Conservation (phyloP, 1,140 invertebrate genomes). For the Rhyacophila brunnea region DNA sequence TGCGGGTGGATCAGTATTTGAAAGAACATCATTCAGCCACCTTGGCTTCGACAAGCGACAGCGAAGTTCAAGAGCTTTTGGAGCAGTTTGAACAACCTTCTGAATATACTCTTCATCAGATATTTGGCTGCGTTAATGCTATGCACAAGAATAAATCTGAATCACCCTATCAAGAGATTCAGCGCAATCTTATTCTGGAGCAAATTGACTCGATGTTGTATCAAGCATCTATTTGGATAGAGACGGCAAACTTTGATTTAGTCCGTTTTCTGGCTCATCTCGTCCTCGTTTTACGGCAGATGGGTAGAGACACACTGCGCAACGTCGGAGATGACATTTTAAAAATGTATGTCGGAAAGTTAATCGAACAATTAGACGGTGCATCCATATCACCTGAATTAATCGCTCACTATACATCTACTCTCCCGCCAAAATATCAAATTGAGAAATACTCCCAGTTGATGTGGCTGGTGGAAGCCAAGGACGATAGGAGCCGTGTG, state of each 20-base stretch:
- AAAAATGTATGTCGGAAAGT: constrained; percentile 64
- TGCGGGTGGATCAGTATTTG: constrained; percentile 76
- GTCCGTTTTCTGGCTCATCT: constrained; percentile 83
- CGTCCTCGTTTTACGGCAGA: constrained; percentile 75
- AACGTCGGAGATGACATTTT: constrained; percentile 72
- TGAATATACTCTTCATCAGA: constrained; percentile 64
- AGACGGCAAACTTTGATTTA: constrained; percentile 56
- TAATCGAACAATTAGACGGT: constrained; percentile 69
- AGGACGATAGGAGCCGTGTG: constrained; percentile 56
- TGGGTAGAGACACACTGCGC: constrained; percentile 66
- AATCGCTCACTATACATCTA: constrained; percentile 81
- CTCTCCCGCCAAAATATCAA: constrained; percentile 69
- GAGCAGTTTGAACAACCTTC: constrained; percentile 62
- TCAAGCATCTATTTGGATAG: constrained; percentile 43
- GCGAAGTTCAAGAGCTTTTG: constrained; percentile 66
- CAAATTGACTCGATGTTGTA: constrained; percentile 50
- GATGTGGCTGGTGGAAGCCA: constrained; percentile 67
- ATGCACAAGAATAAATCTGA: constrained; percentile 48
- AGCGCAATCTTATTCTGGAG: constrained; percentile 49
- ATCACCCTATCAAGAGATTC: constrained; percentile 51
- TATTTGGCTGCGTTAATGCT: constrained; percentile 61
- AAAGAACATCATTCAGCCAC: constrained; percentile 52
- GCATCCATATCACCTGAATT: constrained; percentile 59
- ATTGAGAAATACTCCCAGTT: constrained; percentile 76
- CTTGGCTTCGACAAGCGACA: constrained; percentile 54